These are phyloP conservation scores for Cassiopea xamachana DNA, from an alignment of 30 jellyfish, hydroid and myxozoan species.

Conservation along the genomic window DNA sequence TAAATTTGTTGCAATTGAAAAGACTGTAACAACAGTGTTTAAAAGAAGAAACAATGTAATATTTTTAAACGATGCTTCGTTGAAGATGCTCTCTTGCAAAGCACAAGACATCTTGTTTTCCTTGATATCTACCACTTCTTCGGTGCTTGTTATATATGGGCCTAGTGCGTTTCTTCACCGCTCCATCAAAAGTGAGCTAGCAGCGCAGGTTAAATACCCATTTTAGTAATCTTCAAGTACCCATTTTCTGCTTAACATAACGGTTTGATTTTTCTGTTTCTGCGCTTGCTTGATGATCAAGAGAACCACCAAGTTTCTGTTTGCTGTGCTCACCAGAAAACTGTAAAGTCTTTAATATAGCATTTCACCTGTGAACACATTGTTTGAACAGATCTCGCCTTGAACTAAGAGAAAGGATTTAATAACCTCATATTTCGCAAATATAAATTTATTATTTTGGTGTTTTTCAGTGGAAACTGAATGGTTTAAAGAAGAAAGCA, in stretches of 20 bases:
- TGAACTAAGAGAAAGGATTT: not conserved
- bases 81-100: not conserved
- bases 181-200: not conserved
- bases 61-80: not conserved
- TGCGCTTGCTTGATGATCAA: too few relatives aligned
- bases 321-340: too few relatives aligned
- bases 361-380: not conserved
- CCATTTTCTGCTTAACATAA: too few relatives aligned
- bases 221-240: too few relatives aligned
- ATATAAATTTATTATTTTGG: not conserved
- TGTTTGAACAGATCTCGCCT: not conserved
- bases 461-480: constrained; percentile 64
- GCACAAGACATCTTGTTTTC: constrained; percentile 16
- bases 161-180: too few relatives aligned
- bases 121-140: too few relatives aligned
- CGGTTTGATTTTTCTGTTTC: too few relatives aligned
- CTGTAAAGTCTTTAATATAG: not conserved
- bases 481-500: constrained; percentile 42
- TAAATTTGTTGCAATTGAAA: constrained; percentile 14
- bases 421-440: not conserved
- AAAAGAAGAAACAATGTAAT: not conserved
- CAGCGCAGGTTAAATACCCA: too few relatives aligned
- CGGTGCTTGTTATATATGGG: too few relatives aligned
- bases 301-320: too few relatives aligned
- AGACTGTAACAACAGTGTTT: constrained; percentile 4